Base-by-base conservation (phyloP, 2,113 vertebrate species). In the Amazona guildingii region DNA sequence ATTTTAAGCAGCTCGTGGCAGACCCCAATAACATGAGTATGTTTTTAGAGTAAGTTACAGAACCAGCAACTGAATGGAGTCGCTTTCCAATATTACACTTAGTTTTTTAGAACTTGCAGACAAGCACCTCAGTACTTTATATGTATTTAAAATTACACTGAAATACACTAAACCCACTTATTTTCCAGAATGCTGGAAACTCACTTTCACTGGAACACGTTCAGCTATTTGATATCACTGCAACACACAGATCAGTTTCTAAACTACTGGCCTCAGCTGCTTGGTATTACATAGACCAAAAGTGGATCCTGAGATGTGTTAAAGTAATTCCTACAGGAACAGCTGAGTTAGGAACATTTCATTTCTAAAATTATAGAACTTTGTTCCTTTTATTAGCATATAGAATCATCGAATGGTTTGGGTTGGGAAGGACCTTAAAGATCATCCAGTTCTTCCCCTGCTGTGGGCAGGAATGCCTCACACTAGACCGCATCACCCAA, bases 11-110 rank as follows among this genome's bases (percentile, higher is more conserved):
- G 73, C 63, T 79, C 37, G 20, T 5, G 72, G 83, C 89, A 92
- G 94, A 54, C n/a, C n/a, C 55, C 55, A 89, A 25, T 73, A 95
- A 18, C 43, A 31, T 23, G 41, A 25, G 69, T 62, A 33, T 90
- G 92, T 37, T 92, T 97, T 91, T 97, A 98, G 95, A 97, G 81
- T 95, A 96, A 96, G 92, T 83, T 72, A 69, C 88, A 75, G 81
- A 73, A 94, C 23, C 92, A 96, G 70, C 72, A 92, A 94, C 28
- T 28, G 29, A 88, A 77, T 14, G 55, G 90, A 62, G 95, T 96
- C 83, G 52, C 89, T 97, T 97, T 83, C 55, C 96, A 94, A 11
- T 54, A 37, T 86, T 57, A 35, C 37, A 41, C 44, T 82, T 63
- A 73, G 66, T 89, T 96, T 95, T 76, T 28, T 37, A 94, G 78